Evolutionary conservation across 1,140 invertebrate genomes (phyloP), one percentile per base, ranked within the genome.

Genomic region (Drosophila prosaltans): DNA sequence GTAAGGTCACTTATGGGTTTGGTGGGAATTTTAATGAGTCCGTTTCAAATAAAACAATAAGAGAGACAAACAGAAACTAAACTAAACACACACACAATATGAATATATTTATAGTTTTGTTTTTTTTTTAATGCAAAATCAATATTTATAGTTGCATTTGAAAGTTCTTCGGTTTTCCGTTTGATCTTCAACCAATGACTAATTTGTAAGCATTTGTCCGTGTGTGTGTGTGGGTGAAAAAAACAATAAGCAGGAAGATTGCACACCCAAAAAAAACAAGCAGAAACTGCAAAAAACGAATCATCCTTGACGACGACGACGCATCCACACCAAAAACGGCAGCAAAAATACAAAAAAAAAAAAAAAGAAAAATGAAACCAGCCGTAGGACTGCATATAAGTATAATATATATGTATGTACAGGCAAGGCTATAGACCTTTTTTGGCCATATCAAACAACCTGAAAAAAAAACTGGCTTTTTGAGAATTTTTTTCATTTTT

Each of bases 251-350:
- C 59, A 62, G 60, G 58, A 65, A 70, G 64, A 58, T 69, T 81
- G 79, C 16, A 16, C 16, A 16, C 16, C 78, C 74, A 78, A 54
- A 51, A 74, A 78, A 30, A 30, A 2, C 0, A 30, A 30, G 28
- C 71, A 72, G 72, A 7, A 36, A 36, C 3, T 6, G 32, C 28
- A 36, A 36, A 70, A 60, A 85, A 81, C 82, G 86, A 79, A 86
- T 88, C 83, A 88, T 86, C 82, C 83, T 86, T 88, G 83, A 88
- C 4, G 82, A 86, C n/a, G 43, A 48, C 45, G 6, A 48, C 79
- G 82, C 83, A 88, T 80, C 80, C 83, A 69, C 83, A 80, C 84
- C 82, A 83, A 88, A 86, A 86, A 86, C 83, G 84, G 80, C 82
- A 88, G 84, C 72, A 58, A 11, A 28, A 30, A 30, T 16, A 16